These are phyloP conservation scores for Resseliella maxima DNA, from an alignment of 2,888 invertebrate genomes.

Conservation along the genomic window DNA sequence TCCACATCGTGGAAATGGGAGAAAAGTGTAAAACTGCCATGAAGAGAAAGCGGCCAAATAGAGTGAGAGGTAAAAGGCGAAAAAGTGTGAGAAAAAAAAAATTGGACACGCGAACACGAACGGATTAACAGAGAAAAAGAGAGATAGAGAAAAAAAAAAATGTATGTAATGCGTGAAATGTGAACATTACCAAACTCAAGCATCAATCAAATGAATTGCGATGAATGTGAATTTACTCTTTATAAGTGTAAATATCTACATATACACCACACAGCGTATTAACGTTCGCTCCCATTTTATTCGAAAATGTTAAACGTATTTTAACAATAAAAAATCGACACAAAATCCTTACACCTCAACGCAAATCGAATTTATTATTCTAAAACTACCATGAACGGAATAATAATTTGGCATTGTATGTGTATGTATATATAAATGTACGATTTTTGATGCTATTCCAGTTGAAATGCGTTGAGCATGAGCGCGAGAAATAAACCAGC, in stretches of 20 bases:
- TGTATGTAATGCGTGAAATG: background rate
- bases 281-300: background rate
- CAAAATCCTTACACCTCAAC: slow-evolving; percentile 15
- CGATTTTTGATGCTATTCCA: background rate
- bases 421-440: slow-evolving; percentile 14
- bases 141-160: background rate
- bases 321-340: slow-evolving; percentile 26
- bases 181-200: background rate
- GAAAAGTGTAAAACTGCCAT: too few species aligned
- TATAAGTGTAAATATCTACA: slow-evolving; percentile 18
- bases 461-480: background rate
- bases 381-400: slow-evolving; percentile 42
- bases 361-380: slow-evolving; percentile 45
- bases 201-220: slow-evolving; percentile 11
- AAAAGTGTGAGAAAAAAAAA: background rate
- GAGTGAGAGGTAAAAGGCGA: too few species aligned
- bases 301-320: background rate
- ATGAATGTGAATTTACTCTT: background rate
- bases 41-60: too few species aligned
- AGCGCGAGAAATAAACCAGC: background rate
- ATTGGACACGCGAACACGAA: background rate
- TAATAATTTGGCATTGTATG: slow-evolving; percentile 19
- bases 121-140: too few species aligned
- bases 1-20: too few species aligned
- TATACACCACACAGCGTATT: too few species aligned